A percentile compares a stretch with the other conserved stretches of the same genome.
These are phyloP conservation scores for Cebuella pygmaea DNA, from an alignment of 2,797 vertebrate genomes.

Conservation along the genomic window DNA sequence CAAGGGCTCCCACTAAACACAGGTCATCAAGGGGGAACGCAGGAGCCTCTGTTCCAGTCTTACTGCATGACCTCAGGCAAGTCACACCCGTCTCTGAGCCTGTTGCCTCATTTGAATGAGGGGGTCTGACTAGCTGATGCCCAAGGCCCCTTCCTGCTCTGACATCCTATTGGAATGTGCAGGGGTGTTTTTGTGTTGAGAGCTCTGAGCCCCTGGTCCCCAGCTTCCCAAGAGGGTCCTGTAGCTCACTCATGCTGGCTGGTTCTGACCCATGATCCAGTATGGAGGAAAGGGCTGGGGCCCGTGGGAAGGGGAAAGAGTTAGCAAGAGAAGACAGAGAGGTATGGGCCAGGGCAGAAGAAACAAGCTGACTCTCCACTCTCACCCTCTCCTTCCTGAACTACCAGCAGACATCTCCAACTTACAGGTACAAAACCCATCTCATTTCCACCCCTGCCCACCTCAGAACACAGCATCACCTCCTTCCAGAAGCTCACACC, in stretches of 20 bases:
- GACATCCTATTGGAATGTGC: neutral
- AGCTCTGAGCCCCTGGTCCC: neutral
- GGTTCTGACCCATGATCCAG: neutral
- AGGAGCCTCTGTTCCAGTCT: neutral
- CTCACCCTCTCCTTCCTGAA: neutral
- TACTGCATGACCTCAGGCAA: fast-evolving
- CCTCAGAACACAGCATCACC: neutral
- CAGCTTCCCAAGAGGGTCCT: neutral
- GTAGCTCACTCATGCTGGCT: neutral
- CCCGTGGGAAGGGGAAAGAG: neutral
- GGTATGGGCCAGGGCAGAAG: neutral
- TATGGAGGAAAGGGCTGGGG: neutral
- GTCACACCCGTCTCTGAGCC: neutral
- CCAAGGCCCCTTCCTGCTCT: neutral
- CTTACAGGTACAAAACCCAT: neutral
- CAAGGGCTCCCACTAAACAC: fast-evolving
- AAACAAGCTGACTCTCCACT: neutral
- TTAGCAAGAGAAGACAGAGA: neutral
- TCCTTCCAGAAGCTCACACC: neutral
- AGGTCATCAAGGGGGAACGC: fast-evolving
- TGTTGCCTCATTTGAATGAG: neutral
- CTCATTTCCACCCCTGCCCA: neutral
- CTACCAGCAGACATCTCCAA: neutral
- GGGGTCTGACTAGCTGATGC: neutral
- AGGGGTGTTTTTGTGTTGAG: neutral